A percentile compares a stretch with the other conserved stretches of the same genome.
These are phyloP conservation scores for Lacerta viridis DNA, from an alignment of 2,797 vertebrate species.

Conservation along the genomic window DNA sequence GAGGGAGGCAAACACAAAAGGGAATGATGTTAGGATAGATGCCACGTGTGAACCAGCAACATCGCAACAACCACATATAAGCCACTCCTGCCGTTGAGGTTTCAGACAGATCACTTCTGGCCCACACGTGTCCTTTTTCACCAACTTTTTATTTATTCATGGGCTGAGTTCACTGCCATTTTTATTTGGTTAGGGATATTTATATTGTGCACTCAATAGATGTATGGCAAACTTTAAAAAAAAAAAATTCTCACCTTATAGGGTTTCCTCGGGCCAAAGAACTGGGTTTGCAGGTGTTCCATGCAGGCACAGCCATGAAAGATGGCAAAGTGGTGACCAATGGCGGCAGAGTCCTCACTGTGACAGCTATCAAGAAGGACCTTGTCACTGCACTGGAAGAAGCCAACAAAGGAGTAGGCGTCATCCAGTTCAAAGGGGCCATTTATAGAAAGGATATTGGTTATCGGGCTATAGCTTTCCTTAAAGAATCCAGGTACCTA, in stretches of 20 bases:
- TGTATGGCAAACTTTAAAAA: background rate
- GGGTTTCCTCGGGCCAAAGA: conserved; percentile 86
- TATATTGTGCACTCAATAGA: background rate
- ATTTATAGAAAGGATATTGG: conserved; percentile 92
- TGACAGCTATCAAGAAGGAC: conserved; percentile 86
- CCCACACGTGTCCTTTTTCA: background rate
- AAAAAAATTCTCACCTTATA: conserved; percentile 62
- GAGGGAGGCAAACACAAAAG: too few relatives aligned
- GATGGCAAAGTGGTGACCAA: conserved; percentile 87
- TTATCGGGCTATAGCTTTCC: conserved; percentile 87
- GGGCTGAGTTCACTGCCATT: background rate
- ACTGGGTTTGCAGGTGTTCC: conserved; percentile 91
- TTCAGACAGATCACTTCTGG: background rate
- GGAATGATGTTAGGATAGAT: too few relatives aligned
- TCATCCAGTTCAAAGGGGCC: conserved; percentile 87
- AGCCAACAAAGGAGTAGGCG: conserved; percentile 86
- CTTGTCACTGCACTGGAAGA: conserved; percentile 84
- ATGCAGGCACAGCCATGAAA: conserved; percentile 89
- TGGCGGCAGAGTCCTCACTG: conserved; percentile 91
- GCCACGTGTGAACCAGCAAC: too few relatives aligned
- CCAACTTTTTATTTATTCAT: background rate
- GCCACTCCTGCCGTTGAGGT: background rate
- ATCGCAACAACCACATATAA: background rate
- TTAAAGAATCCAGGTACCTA: conserved; percentile 88
- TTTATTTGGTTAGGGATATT: background rate